Conservation (phyloP, 2,797 vertebrate species). For the Melanotaenia pygmaea region DNA sequence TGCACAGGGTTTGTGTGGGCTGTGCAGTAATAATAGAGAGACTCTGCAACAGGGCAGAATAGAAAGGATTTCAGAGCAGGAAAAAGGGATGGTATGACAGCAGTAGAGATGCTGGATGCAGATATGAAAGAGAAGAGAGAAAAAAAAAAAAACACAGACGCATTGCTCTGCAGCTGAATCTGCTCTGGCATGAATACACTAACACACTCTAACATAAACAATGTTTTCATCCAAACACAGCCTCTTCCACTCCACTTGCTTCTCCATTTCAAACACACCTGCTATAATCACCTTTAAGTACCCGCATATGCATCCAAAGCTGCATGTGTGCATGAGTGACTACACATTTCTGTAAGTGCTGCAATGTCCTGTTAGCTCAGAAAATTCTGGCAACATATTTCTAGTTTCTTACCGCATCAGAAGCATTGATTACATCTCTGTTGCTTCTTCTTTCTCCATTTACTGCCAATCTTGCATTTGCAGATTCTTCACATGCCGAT, state of each 20-base stretch:
- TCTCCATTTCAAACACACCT: conserved; percentile 42
- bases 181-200: conserved; percentile 42
- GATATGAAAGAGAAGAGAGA: conserved; percentile 19
- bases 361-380: conserved; percentile 27
- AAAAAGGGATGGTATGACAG: conserved; percentile 47
- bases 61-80: conserved; percentile 34
- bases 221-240: conserved; percentile 16
- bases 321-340: conserved; percentile 20
- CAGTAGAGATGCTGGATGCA: conserved; percentile 52
- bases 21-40: conserved; percentile 45
- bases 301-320: conserved; percentile 31
- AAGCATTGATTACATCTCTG: conserved; percentile 58
- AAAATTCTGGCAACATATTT: conserved; percentile 42
- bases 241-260: conserved; percentile 19
- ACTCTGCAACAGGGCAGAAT: conserved; percentile 64
- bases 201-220: conserved; percentile 30
- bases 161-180: conserved; percentile 49
- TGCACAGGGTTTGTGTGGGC: conserved; percentile 43
- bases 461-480: conserved; percentile 35
- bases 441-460: conserved; percentile 37
- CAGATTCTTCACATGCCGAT: conserved; percentile 40
- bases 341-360: conserved; percentile 29
- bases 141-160: conserved; percentile 1
- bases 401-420: conserved; percentile 76
- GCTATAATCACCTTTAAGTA: conserved; percentile 40